phyloP scores from a whole-genome alignment of 2,888 invertebrate genomes.

The Seira sanloemensis region DNA sequence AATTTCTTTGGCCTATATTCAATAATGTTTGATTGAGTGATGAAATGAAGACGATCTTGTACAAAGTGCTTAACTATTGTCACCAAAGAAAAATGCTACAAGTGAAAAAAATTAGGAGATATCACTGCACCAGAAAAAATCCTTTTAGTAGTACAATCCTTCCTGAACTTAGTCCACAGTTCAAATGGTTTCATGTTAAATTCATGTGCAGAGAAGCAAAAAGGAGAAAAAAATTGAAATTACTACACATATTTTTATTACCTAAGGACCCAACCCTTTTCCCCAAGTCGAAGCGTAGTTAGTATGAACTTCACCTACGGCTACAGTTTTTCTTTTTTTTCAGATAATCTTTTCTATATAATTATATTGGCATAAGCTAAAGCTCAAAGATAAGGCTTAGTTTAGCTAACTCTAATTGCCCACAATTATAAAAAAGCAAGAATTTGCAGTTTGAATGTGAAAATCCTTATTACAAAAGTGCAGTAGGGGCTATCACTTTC shows the following conservation, averaged over 20 bases:
- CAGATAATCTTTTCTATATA: not conserved
- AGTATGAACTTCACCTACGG: conserved; percentile 56
- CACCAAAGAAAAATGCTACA: not conserved
- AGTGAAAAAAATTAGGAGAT: conserved; percentile 17
- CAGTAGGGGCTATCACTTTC: conserved; percentile 61
- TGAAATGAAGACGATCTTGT: not conserved
- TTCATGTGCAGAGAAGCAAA: conserved; percentile 40
- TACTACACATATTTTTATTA: conserved; percentile 27
- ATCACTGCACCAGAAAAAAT: conserved; percentile 27
- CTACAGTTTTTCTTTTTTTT: not conserved
- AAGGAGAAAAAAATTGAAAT: conserved; percentile 50
- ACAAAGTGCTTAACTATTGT: not conserved
- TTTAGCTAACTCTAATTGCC: not conserved
- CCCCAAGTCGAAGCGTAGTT: conserved; percentile 42
- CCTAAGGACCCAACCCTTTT: conserved; percentile 47
- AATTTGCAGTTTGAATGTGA: not conserved
- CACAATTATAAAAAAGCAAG: not conserved
- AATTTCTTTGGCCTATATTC: not conserved
- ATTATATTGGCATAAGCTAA: not conserved
- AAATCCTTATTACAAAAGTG: not conserved
- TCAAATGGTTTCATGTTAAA: conserved; percentile 46
- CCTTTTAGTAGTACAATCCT: conserved; percentile 49
- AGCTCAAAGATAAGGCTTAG: not conserved
- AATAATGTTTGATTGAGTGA: not conserved
- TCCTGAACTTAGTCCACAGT: conserved; percentile 55